These are phyloP conservation scores for Delichon dasypus DNA, from an alignment of 2,797 vertebrate genomes.

Conservation along the genomic window DNA sequence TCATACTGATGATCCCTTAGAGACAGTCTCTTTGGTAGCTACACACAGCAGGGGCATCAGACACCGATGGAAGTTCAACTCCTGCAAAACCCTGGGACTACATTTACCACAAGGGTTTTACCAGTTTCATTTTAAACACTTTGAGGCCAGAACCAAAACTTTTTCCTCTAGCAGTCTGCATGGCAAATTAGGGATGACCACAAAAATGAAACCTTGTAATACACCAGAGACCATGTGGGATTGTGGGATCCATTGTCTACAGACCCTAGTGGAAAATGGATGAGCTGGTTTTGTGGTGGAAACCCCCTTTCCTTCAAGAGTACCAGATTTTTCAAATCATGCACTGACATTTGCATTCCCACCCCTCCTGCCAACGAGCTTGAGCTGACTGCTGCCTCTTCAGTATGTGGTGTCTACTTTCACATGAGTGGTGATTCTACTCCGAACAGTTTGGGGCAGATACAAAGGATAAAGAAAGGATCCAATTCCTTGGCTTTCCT, in stretches of 20 bases:
- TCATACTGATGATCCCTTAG: neutral
- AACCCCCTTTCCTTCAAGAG: neutral
- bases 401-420: neutral
- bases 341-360: neutral
- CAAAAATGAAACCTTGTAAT: conserved; percentile 14
- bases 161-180: neutral
- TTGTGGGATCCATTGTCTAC: conserved; percentile 31
- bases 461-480: neutral
- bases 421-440: neutral
- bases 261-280: neutral
- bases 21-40: neutral
- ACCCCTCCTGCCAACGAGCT: neutral
- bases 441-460: neutral
- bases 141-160: neutral
- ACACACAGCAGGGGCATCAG: neutral
- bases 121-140: conserved; percentile 6
- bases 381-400: neutral
- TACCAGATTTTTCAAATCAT: conserved; percentile 20
- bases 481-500: neutral
- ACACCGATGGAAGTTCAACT: neutral
- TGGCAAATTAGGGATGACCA: neutral
- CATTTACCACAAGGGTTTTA: neutral
- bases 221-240: neutral
- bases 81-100: neutral
- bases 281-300: conserved; percentile 1